Evolutionary conservation across 2,888 invertebrate genomes (phyloP), one percentile per base, ranked within the genome.

Genomic region (Dione juno): DNA sequence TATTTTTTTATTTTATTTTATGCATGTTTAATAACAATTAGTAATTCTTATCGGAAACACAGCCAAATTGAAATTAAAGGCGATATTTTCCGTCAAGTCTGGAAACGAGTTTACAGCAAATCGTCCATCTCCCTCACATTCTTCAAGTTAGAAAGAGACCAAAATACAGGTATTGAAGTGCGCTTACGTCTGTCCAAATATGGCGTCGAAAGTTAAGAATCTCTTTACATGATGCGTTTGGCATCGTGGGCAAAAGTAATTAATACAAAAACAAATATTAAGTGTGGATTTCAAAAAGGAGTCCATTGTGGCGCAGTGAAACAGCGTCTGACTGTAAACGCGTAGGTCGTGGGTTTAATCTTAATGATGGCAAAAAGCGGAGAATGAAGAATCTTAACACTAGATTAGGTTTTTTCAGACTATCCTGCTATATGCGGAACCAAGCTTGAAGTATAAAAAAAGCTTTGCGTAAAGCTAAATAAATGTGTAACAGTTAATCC

Each of bases 141-240:
- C 58, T 10, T 45, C 9, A n/a, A 35, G 66, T 41, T 61, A 43
- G 66, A 73, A 48, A 71, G 71, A 71, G 73, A 73, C 37, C 10
- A 52, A 52, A 57, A 57, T 71, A 71, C 71, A 41, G 57, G 68
- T 69, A 73, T 71, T 71, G 66, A 66, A 71, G 63, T 69, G 50
- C 71, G 68, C 54, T 61, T 66, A 43, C 71, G 68, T 50, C 57
- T 63, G 53, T 66, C 71, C 73, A 71, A 73, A 73, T 69, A 71
- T 66, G 68, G 71, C 57, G 40, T 61, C 40, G 73, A 71, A 71
- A 73, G 68, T 71, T 69, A 69, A 73, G 71, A 66, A 73, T 73
- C 68, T 66, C 71, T 69, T 63, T 63, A 71, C 59, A 40, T 65
- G 16, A 68, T 61, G 66, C 67, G 19, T 57, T 63, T 61, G 65